Conservation (phyloP, 1,140 invertebrate species). For the Papilio dardanus region DNA sequence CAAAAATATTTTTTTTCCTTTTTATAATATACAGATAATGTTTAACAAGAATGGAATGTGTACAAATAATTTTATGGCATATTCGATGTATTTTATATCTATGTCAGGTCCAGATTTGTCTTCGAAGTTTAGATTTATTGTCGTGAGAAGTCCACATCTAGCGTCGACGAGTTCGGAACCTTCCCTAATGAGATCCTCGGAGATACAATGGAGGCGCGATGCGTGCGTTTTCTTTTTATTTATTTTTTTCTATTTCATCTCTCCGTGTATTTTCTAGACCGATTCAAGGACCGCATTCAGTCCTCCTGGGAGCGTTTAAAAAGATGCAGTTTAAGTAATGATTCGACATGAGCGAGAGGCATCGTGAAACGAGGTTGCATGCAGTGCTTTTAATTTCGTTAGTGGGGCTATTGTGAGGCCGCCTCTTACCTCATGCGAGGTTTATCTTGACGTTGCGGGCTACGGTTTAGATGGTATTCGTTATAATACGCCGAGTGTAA, state of each 20-base stretch:
- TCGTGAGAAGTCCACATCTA: background rate
- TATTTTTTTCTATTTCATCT: constrained; percentile 46
- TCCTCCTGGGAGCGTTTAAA: constrained; percentile 65
- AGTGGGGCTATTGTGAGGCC: constrained; percentile 65
- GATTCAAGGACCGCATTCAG: constrained; percentile 75
- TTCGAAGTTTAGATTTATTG: constrained; percentile 1
- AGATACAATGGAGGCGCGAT: constrained; percentile 69
- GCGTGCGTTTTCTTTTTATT: constrained; percentile 68
- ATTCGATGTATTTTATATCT: background rate
- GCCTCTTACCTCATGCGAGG: constrained; percentile 46
- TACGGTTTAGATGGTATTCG: constrained; percentile 29
- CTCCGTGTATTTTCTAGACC: constrained; percentile 57
- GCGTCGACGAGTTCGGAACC: constrained; percentile 1
- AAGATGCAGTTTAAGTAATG: constrained; percentile 79
- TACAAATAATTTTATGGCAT: background rate
- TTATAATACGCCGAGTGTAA: constrained; percentile 27
- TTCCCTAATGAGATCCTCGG: constrained; percentile 73
- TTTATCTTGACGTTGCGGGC: constrained; percentile 38
- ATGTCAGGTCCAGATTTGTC: background rate
- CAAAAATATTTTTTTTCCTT: no score
- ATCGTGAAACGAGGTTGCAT: constrained; percentile 61
- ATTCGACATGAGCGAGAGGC: constrained; percentile 59
- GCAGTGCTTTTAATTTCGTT: constrained; percentile 72
- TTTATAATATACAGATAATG: no score
- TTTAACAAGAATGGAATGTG: background rate